Base-by-base conservation (phyloP, 2,888 invertebrate genomes). In the Aphidoletes aphidimyza region DNA sequence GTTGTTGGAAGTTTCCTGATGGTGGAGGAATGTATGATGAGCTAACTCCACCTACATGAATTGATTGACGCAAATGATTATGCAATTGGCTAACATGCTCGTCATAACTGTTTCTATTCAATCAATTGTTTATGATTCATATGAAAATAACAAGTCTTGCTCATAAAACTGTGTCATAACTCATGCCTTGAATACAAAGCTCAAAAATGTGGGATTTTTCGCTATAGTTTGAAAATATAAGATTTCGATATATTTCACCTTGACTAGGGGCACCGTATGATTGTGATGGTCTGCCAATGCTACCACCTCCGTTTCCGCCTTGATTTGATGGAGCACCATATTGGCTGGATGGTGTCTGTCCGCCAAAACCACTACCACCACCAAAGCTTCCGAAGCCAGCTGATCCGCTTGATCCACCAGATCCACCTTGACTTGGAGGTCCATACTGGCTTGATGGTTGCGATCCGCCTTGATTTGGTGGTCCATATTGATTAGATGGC, bases 391-490 rank as follows among this genome's bases (percentile, higher is more conserved):
- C 59, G 5, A 19, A 47, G 2, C 47, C 47, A 14, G 14, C 47
- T 37, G 37, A 39, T 54, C 26, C 26, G 26, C 86, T 86, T n/a
- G n/a, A n/a, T 39, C 84, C 86, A 17, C 86, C 86, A 78, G 54
- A 84, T 14, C 84, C 59, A 37, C 39, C 39, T 39, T 83, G 83
- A 83, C 36, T 37, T 11, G 30, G 30, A 26, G n/a, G n/a, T n/a
- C 83, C 83, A 42, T 39, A 83, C 30, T 17, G 19, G n/a, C 26
- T 9, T 9, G 83, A 83, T 1, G 81, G 81, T 26, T n/a, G 34
- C 69, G 30, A 26, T n/a, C n/a, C n/a, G n/a, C 78, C 83, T 83
- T 14, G 90, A 89, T 0, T 88, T 22, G 88, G 87, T 81, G 87
- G 88, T 84, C 78, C 78, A 19, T 78, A 78, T 78, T 78, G 78